Conservation (phyloP, 2,113 vertebrate species). For the Pseudopipra pipra region DNA sequence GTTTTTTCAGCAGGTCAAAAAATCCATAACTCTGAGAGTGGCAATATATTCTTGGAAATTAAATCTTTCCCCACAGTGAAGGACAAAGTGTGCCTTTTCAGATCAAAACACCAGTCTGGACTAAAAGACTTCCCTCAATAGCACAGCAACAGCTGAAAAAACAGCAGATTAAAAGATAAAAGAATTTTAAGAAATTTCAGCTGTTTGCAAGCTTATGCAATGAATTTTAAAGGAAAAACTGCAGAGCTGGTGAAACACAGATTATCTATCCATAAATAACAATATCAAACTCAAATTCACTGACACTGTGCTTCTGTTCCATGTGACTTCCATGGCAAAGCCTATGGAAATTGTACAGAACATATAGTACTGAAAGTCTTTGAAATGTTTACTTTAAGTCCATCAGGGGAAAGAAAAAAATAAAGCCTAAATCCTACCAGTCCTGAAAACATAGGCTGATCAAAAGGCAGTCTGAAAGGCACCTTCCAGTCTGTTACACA, state of each 20-base stretch:
- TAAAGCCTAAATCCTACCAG: not conserved
- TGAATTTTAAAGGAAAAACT: not conserved
- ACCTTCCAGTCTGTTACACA: not conserved
- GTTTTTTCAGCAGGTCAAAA: not conserved
- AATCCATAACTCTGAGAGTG: not conserved
- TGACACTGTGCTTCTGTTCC: not conserved
- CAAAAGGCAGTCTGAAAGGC: not conserved
- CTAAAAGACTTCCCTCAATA: not conserved
- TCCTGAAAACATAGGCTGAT: not conserved
- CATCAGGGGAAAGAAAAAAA: not conserved
- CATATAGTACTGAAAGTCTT: not conserved
- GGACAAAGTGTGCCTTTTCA: not conserved
- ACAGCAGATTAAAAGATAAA: not conserved
- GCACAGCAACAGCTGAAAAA: not conserved
- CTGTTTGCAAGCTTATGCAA: not conserved
- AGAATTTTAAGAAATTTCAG: not conserved
- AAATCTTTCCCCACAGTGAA: not conserved
- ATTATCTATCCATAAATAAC: not conserved
- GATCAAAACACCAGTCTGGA: not conserved
- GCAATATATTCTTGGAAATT: not conserved
- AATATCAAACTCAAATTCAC: not conserved
- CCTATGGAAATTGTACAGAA: not conserved
- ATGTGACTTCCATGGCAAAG: not conserved
- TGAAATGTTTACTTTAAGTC: not conserved
- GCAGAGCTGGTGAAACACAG: not conserved